Evolutionary conservation across 2,797 vertebrate species (phyloP), one percentile per base, ranked within the genome.

Genomic region (Sebastes diaconus): DNA sequence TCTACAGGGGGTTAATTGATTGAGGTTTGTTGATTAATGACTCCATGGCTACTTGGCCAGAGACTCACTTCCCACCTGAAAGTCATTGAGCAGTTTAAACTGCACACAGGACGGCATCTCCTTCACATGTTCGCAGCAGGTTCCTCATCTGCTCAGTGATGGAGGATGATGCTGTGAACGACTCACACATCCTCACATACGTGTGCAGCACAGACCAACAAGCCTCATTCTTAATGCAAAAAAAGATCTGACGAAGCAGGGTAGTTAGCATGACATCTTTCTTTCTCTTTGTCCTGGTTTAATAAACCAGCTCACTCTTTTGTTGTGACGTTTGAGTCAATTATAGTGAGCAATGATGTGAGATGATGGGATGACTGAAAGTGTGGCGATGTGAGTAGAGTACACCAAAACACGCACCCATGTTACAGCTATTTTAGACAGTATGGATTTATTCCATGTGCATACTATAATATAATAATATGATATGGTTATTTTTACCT

Each of bases 1-100:
- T n/a, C 58, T 46, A 25, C 58, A 29, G 25, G 50, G 13, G 65
- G 75, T 57, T 74, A 20, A 74, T 52, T n/a, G 20, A 71, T 54
- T 1, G 22, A 52, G 20, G 24, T 54, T 12, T 32, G 34, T 24
- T 55, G 55, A 64, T 65, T 29, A 34, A 46, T 70, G 59, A 46
- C 20, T 50, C 4, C 6, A 2, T 24, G 60, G 18, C 22, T 39
- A 14, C 5, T 57, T 16, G 66, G 46, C 20, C 50, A 25, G 42
- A 68, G 29, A 20, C 27, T 60, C 27, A 5, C 16, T 70, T 18
- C 55, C 50, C 63, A 61, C 25, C 34, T 46, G 8, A 29, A 58
- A 20, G 16, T 20, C 52, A 22, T 0, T 22, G 14, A 58, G 36
- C 70, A 14, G 61, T 6, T 65, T n/a, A 8, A 75, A 18, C 16